Base-by-base conservation (phyloP, 2,797 vertebrate genomes). In the Tadarida brasiliensis region DNA sequence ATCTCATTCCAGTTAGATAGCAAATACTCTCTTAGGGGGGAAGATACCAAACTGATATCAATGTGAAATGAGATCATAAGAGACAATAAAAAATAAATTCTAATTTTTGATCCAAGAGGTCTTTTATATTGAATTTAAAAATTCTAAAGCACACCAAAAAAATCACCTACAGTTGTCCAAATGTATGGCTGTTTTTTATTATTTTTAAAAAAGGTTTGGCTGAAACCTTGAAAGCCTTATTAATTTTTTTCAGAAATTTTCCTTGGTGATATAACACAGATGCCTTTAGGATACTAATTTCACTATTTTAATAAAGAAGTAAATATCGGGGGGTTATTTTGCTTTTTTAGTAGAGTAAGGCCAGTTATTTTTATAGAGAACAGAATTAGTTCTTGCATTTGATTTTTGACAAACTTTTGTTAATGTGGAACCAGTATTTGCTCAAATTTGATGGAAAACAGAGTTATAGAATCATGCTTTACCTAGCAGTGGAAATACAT, bases 401-500 rank as follows among this genome's bases (percentile, higher is more conserved):
- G 65, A 90, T 80, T 93, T 94, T 94, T 95, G 30, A 95, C 7
- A 61, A 86, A 51, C n/a, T 68, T 94, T 82, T 86, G 39, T 0
- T 94, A 70, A 28, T 0, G 0, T 70, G n/a, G 11, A 11, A n/a
- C 35, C 0, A 0, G 1, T 28, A 65, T 59, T 84, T 59, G 3
- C 2, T 90, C 73, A n/a, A 90, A 51, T 20, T 0, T 68, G 78
- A 95, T 54, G 54, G 57, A 59, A 54, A 77, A 68, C 74, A 87
- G 5, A 65, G 59, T 56, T 68, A n/a, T 12, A 74, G 65, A 83
- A 90, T 77, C 70, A 93, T 95, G 56, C 44, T 97, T 95, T 84
- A 87, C 88, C 92, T 96, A 77, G 65, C 96, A 96, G 87, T 88
- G 85, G 95, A 97, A 97, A 54, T 87, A 89, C 54, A 85, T 54